Conservation (phyloP, 2,797 vertebrate genomes). For the Manis javanica region DNA sequence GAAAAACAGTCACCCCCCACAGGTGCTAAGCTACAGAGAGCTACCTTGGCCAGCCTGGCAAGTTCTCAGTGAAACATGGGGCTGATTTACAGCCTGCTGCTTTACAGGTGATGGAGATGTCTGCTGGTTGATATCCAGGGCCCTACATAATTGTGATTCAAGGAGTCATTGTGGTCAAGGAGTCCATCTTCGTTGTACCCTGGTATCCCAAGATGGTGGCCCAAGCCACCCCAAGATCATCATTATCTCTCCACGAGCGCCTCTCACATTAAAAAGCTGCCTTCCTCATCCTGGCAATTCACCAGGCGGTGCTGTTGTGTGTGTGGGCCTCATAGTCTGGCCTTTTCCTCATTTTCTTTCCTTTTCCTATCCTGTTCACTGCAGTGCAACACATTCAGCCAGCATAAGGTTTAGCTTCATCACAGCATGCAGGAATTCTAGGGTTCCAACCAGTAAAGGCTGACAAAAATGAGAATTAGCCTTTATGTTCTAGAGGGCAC, state of each 20-base stretch:
- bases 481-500: neutral
- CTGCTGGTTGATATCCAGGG: neutral
- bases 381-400: neutral
- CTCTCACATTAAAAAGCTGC: neutral
- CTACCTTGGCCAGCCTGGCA: neutral
- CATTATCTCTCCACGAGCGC: neutral
- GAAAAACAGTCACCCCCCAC: conserved; percentile 51
- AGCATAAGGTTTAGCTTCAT: neutral
- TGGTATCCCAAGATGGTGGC: neutral
- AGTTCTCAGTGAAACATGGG: neutral
- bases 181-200: neutral
- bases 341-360: neutral
- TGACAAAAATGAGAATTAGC: neutral
- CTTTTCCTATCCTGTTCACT: neutral
- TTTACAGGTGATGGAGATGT: neutral
- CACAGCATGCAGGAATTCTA: neutral
- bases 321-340: neutral
- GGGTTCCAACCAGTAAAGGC: conserved; percentile 17
- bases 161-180: neutral
- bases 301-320: neutral
- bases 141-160: neutral
- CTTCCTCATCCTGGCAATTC: neutral
- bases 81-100: neutral
- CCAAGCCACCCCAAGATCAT: neutral
- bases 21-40: neutral